These are phyloP conservation scores for Eupeodes latifasciatus DNA, from an alignment of 2,888 invertebrate species.

Conservation along the genomic window DNA sequence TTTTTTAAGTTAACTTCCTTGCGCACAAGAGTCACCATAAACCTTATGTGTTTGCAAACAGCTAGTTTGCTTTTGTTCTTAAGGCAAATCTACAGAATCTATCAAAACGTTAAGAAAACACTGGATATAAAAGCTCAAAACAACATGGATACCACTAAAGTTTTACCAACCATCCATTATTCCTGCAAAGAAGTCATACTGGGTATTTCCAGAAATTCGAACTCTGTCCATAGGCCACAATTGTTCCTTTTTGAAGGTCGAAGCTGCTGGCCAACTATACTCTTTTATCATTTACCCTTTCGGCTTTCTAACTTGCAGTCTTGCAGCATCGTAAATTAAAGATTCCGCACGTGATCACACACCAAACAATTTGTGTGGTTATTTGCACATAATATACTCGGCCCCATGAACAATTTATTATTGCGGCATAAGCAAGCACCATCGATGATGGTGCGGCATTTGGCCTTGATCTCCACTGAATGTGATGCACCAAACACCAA, in stretches of 20 bases:
- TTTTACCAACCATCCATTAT: too few species aligned
- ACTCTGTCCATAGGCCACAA: too few species aligned
- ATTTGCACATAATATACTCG: constrained; percentile 32
- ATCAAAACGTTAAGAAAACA: too few species aligned
- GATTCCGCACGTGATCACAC: constrained; percentile 30
- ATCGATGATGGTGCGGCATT: constrained; percentile 24
- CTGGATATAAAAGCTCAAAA: too few species aligned
- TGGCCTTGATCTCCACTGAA: constrained; percentile 20
- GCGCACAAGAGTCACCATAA: too few species aligned
- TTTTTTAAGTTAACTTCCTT: too few species aligned
- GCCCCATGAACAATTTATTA: constrained; percentile 31
- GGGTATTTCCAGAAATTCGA: too few species aligned
- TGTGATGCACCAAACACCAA: constrained; percentile 16
- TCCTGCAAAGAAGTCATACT: too few species aligned
- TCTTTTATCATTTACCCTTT: neutral
- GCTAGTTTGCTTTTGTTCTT: too few species aligned
- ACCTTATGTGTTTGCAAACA: too few species aligned
- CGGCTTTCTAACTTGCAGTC: neutral
- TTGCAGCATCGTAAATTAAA: neutral
- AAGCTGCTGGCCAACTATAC: neutral
- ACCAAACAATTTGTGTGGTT: constrained; percentile 31
- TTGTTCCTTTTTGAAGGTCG: neutral
- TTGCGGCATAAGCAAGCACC: neutral
- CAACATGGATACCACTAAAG: too few species aligned
- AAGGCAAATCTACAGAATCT: too few species aligned